Evolutionary conservation across 1,140 invertebrate genomes (phyloP).

Genomic region (Plectrocnemia conspersa): DNA sequence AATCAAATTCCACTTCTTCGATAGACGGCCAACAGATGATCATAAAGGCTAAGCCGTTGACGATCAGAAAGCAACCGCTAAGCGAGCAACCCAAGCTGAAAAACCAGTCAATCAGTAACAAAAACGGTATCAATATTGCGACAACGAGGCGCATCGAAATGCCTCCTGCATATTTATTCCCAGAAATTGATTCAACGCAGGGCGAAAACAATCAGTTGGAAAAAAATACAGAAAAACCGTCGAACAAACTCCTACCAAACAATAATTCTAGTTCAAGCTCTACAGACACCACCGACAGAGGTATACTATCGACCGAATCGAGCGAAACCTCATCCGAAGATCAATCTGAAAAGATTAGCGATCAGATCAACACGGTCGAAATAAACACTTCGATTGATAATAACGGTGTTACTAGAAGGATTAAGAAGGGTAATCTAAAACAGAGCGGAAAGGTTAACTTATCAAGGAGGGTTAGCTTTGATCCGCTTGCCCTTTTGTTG

Average conservation of each 20-base stretch:
- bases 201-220: conserved; percentile 42
- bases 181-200: conserved; percentile 59
- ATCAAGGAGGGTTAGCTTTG: conserved; percentile 88
- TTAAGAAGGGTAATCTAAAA: conserved; percentile 72
- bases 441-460: conserved; percentile 66
- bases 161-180: conserved; percentile 75
- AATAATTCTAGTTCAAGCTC: conserved; percentile 35
- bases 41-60: conserved; percentile 74
- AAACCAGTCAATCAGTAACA: conserved; percentile 51
- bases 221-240: conserved; percentile 31
- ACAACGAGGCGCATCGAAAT: conserved; percentile 74
- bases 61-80: conserved; percentile 70
- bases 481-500: conserved; percentile 90
- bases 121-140: conserved; percentile 58
- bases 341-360: conserved; percentile 52
- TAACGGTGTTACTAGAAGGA: conserved; percentile 57
- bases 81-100: conserved; percentile 71
- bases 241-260: conserved; percentile 29
- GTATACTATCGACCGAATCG: conserved; percentile 23
- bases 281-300: conserved; percentile 50
- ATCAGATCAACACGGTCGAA: conserved; percentile 49
- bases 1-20: conserved; percentile 25
- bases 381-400: conserved; percentile 51
- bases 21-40: conserved; percentile 53
- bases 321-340: conserved; percentile 39